Evolutionary conservation across 1,140 invertebrate genomes (phyloP), one percentile per base, ranked within the genome.

Genomic region (Paramacrobiotus metropolitanus): DNA sequence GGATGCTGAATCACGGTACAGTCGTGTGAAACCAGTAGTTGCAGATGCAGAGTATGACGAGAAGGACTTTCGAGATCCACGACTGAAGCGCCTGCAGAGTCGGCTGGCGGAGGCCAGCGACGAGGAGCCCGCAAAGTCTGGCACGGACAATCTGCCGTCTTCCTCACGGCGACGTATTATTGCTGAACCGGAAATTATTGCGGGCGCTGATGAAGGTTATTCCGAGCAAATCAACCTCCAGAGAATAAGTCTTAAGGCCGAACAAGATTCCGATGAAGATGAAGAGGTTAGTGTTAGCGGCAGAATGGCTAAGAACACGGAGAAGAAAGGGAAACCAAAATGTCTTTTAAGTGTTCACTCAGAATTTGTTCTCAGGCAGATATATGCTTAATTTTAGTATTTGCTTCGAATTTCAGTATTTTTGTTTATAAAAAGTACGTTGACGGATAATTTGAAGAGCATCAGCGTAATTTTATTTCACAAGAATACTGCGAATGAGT

Each of bases 81-180:
- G 30, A 21, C 59, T 20, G 59, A 59, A 20, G 31, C 55, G 28
- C 21, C 44, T 30, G 30, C 62, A 4, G 34, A 31, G 29, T 28
- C 15, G 15, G 64, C 64, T 63, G 64, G 64, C n/a, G 44, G 65
- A 67, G 61, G 66, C 68, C 44, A 64, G 64, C 18, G 68, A 82
- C 45, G 82, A 86, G 67, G 86, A 89, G 77, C 85, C 85, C 20
- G 63, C 68, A 60, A 34, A 30, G 48, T 31, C 31, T 60, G n/a
- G 21, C 29, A 21, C 29, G 44, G 21, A 30, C 44, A 21, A n/a
- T 31, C 40, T n/a, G n/a, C n/a, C n/a, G n/a, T n/a, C n/a, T n/a
- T n/a, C n/a, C n/a, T n/a, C n/a, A n/a, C n/a, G n/a, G n/a, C n/a
- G 30, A 44, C 62, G 24, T 24, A 34, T 28, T 60, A 64, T 18